A percentile compares a stretch with the other conserved stretches of the same genome.
Conservation (phyloP, 2,888 invertebrate genomes). For the Ethmia dodecea region DNA sequence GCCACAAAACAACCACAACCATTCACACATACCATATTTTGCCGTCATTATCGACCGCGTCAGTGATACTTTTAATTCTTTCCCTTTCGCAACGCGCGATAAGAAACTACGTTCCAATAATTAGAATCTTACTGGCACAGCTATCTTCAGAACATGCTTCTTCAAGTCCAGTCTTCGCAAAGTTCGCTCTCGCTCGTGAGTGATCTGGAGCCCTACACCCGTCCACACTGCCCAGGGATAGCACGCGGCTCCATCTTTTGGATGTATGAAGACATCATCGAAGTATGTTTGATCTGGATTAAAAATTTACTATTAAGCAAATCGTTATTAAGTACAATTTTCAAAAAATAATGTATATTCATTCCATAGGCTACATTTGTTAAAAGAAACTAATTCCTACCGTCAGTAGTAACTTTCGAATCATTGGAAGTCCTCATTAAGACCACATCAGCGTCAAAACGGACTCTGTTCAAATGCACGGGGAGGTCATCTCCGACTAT, state of each 20-base stretch:
- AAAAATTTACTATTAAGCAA: not conserved
- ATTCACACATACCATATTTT: no score
- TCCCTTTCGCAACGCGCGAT: no score
- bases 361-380: no score
- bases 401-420: no score
- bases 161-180: slow-evolving; percentile 40
- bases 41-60: no score
- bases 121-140: slow-evolving; percentile 60
- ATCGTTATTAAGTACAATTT: no score
- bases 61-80: no score
- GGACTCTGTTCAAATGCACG: slow-evolving; percentile 20
- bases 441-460: slow-evolving; percentile 48
- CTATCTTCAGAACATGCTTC: slow-evolving; percentile 42
- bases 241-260: slow-evolving; percentile 30
- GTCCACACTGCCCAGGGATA: slow-evolving; percentile 52
- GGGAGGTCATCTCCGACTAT: slow-evolving; percentile 35
- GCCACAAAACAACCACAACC: no score
- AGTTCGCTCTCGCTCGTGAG: slow-evolving; percentile 34
- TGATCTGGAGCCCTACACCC: slow-evolving; percentile 28
- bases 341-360: no score
- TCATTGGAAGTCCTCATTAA: no score
- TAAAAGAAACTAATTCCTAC: no score
- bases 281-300: not conserved
- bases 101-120: no score
- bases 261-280: slow-evolving; percentile 46